Evolutionary conservation across 2,888 invertebrate genomes (phyloP), one percentile per base, ranked within the genome.

Genomic region (Melanostoma mellinum): DNA sequence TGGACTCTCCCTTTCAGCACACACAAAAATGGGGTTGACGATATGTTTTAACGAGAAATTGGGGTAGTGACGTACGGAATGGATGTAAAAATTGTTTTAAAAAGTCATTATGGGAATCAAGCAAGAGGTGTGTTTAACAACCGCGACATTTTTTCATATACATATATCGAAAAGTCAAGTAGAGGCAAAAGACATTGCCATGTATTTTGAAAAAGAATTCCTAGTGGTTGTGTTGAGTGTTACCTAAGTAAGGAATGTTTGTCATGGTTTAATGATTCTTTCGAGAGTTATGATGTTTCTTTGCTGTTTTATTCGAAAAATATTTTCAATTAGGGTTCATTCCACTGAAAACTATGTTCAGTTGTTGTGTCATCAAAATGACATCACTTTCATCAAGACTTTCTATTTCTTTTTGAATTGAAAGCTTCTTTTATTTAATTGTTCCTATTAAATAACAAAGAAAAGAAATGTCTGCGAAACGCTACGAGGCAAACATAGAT

Each of bases 81-180:
- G 8, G 36, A 40, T 30, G 1, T 33, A 48, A 10, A 56, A 10
- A n/a, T 38, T 35, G 68, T 46, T 48, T 32, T 36, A 36, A 36
- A 56, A 56, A 71, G 58, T 60, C 58, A 71, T 71, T 71, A 71
- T 71, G 69, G 8, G 56, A 69, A 69, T 69, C 68, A 42, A 46
- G 6, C 50, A 30, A 69, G 46, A 71, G 30, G 48, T 40, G 46
- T 58, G 56, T 20, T 42, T 20, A 71, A 56, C 58, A 58, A 60
- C 69, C 69, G 58, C 69, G 58, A 71, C 69, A 58, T 48, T 46
- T 32, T 71, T 71, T 38, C 44, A 3, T 44, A 30, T 20, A 20
- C 20, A 20, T 20, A 20, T 20, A 20, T 20, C 1, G 48, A 30
- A 38, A 38, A 50, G 50, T 38, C 48, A n/a, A 36, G 36, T 63